phyloP scores from a whole-genome alignment of 1,140 invertebrate species.

The Cherax quadricarinatus region DNA sequence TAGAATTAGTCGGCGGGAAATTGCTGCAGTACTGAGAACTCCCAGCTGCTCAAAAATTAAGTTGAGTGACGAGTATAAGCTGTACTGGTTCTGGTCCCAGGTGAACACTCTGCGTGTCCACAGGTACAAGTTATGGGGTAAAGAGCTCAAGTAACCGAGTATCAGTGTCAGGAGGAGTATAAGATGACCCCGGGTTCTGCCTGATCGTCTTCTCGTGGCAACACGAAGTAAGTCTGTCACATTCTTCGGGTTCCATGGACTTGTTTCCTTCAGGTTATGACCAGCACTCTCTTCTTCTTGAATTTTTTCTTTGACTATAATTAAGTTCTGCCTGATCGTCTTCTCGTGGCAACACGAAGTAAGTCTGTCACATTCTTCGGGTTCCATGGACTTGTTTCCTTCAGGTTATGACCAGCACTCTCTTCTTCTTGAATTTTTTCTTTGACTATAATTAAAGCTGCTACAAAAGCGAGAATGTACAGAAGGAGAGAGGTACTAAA shows the following conservation, averaged over 20 bases:
- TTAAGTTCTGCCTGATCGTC: not conserved
- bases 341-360: not conserved
- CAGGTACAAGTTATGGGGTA: constrained; percentile 23
- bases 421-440: not conserved
- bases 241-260: constrained; percentile 18
- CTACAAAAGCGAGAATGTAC: not conserved
- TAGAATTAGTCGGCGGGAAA: too few relatives aligned
- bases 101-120: constrained; percentile 1
- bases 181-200: not conserved
- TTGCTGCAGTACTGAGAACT: not conserved
- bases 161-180: not conserved
- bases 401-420: not conserved
- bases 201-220: not conserved
- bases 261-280: not conserved
- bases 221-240: not conserved
- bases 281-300: not conserved
- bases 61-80: not conserved
- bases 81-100: constrained; percentile 26
- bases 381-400: not conserved
- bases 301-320: not conserved
- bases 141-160: not conserved
- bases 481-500: not conserved
- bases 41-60: not conserved
- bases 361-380: constrained; percentile 19
- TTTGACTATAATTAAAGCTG: not conserved